Evolutionary conservation across 2,888 invertebrate species (phyloP), one percentile per base, ranked within the genome.

Genomic region (Lacanobia wlatinum): DNA sequence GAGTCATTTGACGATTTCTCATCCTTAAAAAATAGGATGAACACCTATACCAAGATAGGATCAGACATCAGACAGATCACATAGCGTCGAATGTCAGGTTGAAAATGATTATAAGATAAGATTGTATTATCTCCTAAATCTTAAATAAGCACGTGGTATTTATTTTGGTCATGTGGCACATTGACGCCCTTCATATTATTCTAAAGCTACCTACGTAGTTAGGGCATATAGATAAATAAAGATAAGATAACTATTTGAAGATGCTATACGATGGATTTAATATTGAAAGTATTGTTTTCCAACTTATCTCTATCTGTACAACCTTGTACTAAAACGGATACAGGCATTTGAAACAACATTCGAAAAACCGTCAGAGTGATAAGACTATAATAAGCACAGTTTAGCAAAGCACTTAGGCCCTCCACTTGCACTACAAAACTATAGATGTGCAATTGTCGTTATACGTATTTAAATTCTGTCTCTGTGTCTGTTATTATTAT

Each of bases 211-310:
- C 7, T 77, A 55, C 12, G n/a, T 40, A 55, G 28, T 2, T 28
- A 46, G 38, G 59, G 40, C 12, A n/a, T 43, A 5, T n/a, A 48
- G 79, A 71, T 55, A 76, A 23, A 48, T 18, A 63, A 46, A 60
- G 79, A 72, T 72, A 58, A 60, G 58, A 72, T 59, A 60, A 18
- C 18, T n/a, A 59, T 78, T 56, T 70, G 34, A 78, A 78, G 61
- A 61, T 61, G 60, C 5, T 55, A 50, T 55, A 67, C 5, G 28
- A 16, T 34, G 34, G 50, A 73, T 58, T 23, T 38, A 50, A 56
- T 76, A 66, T 58, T 73, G 77, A 73, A 65, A 65, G 16, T 43
- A 48, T 56, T 14, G 16, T 76, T 66, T 73, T 73, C 56, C 16
- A 73, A 66, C 12, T 9, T 18, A 48, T 21, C 10, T 48, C 1